These are phyloP conservation scores for Tenthredo mesomela DNA, from an alignment of 2,888 invertebrate genomes.

Conservation along the genomic window DNA sequence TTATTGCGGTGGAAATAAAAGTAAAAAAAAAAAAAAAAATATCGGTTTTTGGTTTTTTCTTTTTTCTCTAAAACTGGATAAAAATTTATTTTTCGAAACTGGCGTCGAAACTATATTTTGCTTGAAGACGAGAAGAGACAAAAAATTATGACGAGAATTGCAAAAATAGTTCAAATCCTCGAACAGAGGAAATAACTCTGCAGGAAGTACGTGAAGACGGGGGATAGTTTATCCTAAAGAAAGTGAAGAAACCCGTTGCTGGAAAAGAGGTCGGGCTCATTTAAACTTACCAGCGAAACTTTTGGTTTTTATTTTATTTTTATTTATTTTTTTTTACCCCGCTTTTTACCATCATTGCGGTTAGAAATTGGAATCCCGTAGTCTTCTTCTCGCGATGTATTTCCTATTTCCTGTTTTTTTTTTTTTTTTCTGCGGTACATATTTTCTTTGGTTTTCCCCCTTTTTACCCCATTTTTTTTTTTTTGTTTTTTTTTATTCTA, in stretches of 20 bases:
- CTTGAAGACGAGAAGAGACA: too few relatives aligned
- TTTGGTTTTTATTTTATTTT: background rate
- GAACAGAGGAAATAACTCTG: background rate
- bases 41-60: too few relatives aligned
- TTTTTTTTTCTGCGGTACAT: too few relatives aligned
- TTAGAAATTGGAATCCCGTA: conserved; percentile 3
- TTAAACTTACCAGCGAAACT: conserved; percentile 30
- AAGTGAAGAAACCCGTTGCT: conserved; percentile 21
- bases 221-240: background rate
- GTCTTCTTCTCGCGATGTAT: background rate
- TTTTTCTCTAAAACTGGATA: too few relatives aligned
- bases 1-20: too few relatives aligned
- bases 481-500: background rate
- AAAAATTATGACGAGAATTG: background rate
- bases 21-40: background rate
- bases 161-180: background rate
- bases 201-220: background rate
- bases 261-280: background rate
- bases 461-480: background rate
- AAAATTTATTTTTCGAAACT: too few relatives aligned
- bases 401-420: background rate
- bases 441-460: too few relatives aligned
- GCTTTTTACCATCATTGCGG: background rate
- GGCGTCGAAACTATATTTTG: too few relatives aligned
- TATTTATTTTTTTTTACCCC: background rate